Percentiles rank a stretch among this genome's conserved stretches.
phyloP scores from a whole-genome alignment of 2,113 vertebrate genomes.

The Mus musculus region GRCm39 chr4:128193001-128193500 shows the following conservation, averaged over 20 bases:
- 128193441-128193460: slow-evolving; percentile 38
- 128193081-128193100: background rate
- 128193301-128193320: background rate
- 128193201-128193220: background rate
- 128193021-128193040: background rate
- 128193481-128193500: slow-evolving; percentile 18
- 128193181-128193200: slow-evolving; percentile 31
- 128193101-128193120: background rate
- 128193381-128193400: background rate
- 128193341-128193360: background rate
- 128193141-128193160: background rate
- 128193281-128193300: background rate
- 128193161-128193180: background rate
- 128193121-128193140: background rate
- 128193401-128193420: background rate
- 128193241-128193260: background rate
- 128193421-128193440: background rate
- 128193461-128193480: slow-evolving; percentile 13
- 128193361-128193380: background rate
- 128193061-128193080: background rate
- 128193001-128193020: fast-evolving
- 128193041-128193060: background rate
- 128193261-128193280: background rate
- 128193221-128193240: background rate
- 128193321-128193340: background rate